Conservation (phyloP, 2,888 invertebrate species). For the Yponomeuta sedellus region DNA sequence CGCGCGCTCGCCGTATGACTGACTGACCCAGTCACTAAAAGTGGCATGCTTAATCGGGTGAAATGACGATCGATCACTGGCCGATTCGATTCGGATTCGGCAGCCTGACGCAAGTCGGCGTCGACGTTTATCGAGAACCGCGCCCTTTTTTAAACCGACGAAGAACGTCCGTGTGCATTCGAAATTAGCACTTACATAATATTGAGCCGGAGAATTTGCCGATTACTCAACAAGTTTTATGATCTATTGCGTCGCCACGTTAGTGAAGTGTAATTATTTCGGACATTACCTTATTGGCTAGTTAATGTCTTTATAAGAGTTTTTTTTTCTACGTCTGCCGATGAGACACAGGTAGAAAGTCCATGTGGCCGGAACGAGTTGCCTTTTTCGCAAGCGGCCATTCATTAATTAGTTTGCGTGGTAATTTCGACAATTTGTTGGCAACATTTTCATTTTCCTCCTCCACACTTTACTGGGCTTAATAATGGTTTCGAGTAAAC, state of each 20-base stretch:
- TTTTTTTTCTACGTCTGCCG: background rate
- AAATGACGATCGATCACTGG: background rate
- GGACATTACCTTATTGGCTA: constrained; percentile 11
- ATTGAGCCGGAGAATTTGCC: constrained; percentile 19
- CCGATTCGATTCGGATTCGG: background rate
- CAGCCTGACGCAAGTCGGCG: constrained; percentile 6
- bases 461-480: too few species aligned
- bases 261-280: constrained; percentile 14
- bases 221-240: constrained; percentile 19
- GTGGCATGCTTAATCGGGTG: background rate
- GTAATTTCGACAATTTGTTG: background rate
- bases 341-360: constrained; percentile 13
- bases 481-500: too few species aligned
- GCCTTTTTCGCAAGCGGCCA: background rate
- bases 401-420: background rate
- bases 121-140: constrained; percentile 26
- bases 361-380: constrained; percentile 2
- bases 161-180: constrained; percentile 34
- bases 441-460: background rate
- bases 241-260: constrained; percentile 19
- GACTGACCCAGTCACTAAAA: background rate
- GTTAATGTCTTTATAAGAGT: constrained; percentile 7
- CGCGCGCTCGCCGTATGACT: background rate
- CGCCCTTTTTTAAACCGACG: constrained; percentile 32
- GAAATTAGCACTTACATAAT: constrained; percentile 32